These are phyloP conservation scores for Mesaphorura yosii DNA, from an alignment of 1,140 invertebrate genomes.

Conservation along the genomic window DNA sequence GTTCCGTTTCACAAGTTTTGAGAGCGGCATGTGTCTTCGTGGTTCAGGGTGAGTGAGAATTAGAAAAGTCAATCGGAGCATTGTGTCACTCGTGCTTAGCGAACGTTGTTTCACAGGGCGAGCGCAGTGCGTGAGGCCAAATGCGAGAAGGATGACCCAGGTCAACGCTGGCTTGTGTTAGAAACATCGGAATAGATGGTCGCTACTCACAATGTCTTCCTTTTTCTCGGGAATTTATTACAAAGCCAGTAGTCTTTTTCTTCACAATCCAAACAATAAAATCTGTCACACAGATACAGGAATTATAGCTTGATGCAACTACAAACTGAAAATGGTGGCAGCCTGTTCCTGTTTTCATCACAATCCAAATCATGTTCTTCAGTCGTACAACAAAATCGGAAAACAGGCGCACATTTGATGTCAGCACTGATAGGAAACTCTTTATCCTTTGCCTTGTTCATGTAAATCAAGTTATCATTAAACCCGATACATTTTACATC, in stretches of 20 bases:
- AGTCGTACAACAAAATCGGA: constrained; percentile 1
- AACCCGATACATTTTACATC: not conserved
- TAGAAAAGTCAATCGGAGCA: not conserved
- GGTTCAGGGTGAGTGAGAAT: not conserved
- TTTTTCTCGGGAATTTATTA: too few relatives aligned
- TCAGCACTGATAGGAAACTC: too few relatives aligned
- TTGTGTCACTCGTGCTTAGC: not conserved
- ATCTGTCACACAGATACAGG: too few relatives aligned
- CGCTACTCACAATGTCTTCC: too few relatives aligned
- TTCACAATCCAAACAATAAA: too few relatives aligned
- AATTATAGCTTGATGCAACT: too few relatives aligned
- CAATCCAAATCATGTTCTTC: not conserved
- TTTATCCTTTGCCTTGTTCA: not conserved
- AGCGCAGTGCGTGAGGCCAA: constrained; percentile 1
- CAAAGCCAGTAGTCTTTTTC: too few relatives aligned
- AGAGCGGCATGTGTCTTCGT: constrained; percentile 4
- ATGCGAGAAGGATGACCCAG: constrained; percentile 7
- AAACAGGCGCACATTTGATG: not conserved
- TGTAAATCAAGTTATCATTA: not conserved
- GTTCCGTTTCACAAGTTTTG: not conserved
- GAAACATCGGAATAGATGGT: too few relatives aligned
- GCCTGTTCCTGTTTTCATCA: too few relatives aligned
- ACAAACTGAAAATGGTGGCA: too few relatives aligned
- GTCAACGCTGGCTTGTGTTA: constrained; percentile 8
- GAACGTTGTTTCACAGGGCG: not conserved